These are phyloP conservation scores for Brachystomella parvula DNA, from an alignment of 1,140 invertebrate species.

Conservation along the genomic window DNA sequence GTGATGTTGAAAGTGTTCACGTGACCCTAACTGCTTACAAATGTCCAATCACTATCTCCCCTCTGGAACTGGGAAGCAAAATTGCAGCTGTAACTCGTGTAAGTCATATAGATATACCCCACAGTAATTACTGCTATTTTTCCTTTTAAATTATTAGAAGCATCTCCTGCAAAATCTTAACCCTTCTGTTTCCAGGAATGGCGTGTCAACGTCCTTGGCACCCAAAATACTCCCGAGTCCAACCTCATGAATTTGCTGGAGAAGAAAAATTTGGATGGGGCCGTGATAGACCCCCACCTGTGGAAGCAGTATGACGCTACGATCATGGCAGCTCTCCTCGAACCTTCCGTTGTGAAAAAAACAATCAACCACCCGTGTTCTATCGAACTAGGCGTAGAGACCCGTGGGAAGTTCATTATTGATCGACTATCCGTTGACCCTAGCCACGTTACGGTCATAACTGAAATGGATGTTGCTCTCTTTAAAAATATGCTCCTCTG, in stretches of 20 bases:
- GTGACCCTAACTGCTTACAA: neutral
- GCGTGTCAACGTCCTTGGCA: constrained; percentile 9
- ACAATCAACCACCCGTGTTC: neutral
- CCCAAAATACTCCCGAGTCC: neutral
- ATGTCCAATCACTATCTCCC: constrained; percentile 15
- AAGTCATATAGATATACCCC: neutral
- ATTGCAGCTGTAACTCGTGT: neutral
- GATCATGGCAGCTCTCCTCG: neutral
- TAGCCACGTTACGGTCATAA: neutral
- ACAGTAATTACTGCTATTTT: neutral
- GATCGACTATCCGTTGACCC: neutral
- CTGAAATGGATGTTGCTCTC: neutral
- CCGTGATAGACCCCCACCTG: neutral
- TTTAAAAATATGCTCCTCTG: constrained; percentile 1
- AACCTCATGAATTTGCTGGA: constrained; percentile 12
- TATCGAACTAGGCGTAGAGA: neutral
- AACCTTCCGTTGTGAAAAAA: neutral
- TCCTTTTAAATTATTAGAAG: neutral
- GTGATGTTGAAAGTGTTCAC: constrained; percentile 11
- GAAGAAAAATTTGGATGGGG: neutral
- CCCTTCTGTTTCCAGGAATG: constrained; percentile 8
- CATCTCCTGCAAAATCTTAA: too few species aligned
- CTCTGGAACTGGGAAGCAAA: neutral
- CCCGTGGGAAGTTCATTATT: neutral
- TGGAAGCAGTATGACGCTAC: constrained; percentile 13